Base-by-base conservation (phyloP, 1,140 invertebrate genomes). In the Maniola jurtina region DNA sequence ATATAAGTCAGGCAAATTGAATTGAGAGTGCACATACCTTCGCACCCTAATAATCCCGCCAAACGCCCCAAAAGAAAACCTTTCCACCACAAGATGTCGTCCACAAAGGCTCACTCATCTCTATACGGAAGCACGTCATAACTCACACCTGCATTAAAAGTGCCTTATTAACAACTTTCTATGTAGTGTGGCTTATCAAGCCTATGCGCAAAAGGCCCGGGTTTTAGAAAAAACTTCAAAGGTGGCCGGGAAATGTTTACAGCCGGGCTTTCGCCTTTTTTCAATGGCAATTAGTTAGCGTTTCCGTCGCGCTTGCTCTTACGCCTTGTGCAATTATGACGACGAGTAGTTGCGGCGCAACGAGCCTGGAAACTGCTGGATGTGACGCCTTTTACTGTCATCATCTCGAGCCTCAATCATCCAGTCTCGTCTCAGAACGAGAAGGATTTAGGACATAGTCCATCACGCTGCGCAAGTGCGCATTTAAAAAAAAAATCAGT, bases 281-380 rank as follows among this genome's bases (percentile, higher is more conserved):
- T 89, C 82, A 89, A 88, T 89, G 83, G 87, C 87, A 89, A 89
- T 89, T 89, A 89, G 87, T 89, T 81, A 78, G 77, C 87, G 83
- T 81, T 82, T 79, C 76, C 72, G 73, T 71, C 74, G 83, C 78
- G 81, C 74, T 76, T 77, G 80, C 84, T 75, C 73, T 86, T 83
- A 81, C 83, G 84, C 87, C 82, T 86, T 86, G 71, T 86, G 84
- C 82, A 87, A 88, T 88, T 88, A 87, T 89, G 77, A 76, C 60
- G 75, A 74, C 63, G 77, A 81, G 83, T 85, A 83, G 83, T 83
- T 84, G 66, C 11, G 65, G 60, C 52, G 33, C 38, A 33, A 5
- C 25, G 56, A 68, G 61, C 36, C 59, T 45, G 54, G 36, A 6
- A 40, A 42, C 10, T 13, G 14, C 11, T 50, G 47, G 11, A n/a